Evolutionary conservation across 1,140 invertebrate species (phyloP).

Genomic region (honey bee (Apis mellifera)): DNA sequence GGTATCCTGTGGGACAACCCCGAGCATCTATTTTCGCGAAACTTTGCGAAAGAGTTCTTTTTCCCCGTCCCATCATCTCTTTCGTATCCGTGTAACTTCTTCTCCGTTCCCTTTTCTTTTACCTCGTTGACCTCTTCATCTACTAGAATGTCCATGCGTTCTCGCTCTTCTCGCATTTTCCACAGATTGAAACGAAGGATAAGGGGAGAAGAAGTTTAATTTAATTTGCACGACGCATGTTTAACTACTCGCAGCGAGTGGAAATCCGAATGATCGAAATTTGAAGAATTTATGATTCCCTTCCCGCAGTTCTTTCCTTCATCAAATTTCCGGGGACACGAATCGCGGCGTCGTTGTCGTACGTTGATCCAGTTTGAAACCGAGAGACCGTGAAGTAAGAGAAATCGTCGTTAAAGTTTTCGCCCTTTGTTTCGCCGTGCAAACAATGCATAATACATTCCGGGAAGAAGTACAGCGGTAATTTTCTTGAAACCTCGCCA

Average conservation of each 20-base stretch:
- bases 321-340: background rate
- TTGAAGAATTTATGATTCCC: constrained; percentile 7
- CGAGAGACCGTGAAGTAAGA: background rate
- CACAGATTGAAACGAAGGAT: background rate
- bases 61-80: background rate
- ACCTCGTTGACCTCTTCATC: background rate
- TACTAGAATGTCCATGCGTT: background rate
- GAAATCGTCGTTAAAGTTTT: background rate
- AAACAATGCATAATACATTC: background rate
- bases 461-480: background rate
- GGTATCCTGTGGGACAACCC: constrained; percentile 55
- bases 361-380: background rate
- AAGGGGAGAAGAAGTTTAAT: background rate
- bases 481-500: background rate
- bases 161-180: background rate
- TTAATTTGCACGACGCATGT: constrained; percentile 2
- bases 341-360: background rate
- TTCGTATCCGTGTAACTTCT: background rate
- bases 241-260: background rate
- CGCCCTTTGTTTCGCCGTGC: background rate
- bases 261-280: background rate
- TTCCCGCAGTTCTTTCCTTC: background rate
- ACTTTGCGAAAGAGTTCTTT: constrained; percentile 39
- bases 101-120: background rate
- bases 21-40: constrained; percentile 58